A percentile compares a stretch with the other conserved stretches of the same genome.
phyloP scores from a whole-genome alignment of 2,113 vertebrate species.

The Sminthopsis crassicaudata region DNA sequence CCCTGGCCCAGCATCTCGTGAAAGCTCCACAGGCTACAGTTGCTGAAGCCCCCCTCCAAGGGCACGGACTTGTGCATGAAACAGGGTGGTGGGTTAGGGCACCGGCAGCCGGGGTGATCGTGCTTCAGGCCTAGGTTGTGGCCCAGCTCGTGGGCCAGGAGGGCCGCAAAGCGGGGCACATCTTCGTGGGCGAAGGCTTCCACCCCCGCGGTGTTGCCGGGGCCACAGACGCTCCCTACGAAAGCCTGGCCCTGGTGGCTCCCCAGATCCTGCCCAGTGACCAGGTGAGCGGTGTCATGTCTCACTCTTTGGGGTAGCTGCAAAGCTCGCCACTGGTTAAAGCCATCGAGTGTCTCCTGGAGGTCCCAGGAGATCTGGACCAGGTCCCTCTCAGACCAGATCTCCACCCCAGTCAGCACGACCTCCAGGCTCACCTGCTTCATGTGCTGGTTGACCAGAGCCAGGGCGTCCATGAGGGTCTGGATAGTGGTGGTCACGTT shows the following conservation, averaged over 20 bases:
- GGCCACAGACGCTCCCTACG: neutral
- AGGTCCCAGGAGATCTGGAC: slow-evolving; percentile 18
- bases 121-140: slow-evolving; percentile 54
- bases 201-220: neutral
- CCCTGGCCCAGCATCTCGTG: slow-evolving; percentile 7
- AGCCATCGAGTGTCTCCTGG: slow-evolving; percentile 7
- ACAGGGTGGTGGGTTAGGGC: slow-evolving; percentile 22
- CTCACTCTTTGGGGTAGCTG: neutral
- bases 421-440: slow-evolving; percentile 36
- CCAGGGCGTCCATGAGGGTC: slow-evolving; percentile 66
- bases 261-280: slow-evolving; percentile 5
- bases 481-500: slow-evolving; percentile 39
- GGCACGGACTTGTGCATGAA: neutral
- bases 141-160: slow-evolving; percentile 34
- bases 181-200: slow-evolving; percentile 3
- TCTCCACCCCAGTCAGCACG: slow-evolving; percentile 44
- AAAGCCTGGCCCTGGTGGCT: neutral
- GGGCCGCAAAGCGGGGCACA: slow-evolving; percentile 8
- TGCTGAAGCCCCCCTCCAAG: slow-evolving; percentile 53
- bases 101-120: neutral
- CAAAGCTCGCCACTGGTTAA: slow-evolving; percentile 39
- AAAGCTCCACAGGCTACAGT: slow-evolving; percentile 60
- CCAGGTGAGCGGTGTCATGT: slow-evolving; percentile 28
- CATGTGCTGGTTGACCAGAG: slow-evolving; percentile 74
- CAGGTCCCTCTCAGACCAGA: slow-evolving; percentile 53